Base-by-base conservation (phyloP, 2,113 vertebrate genomes). In the Pseudorasbora parva region DNA sequence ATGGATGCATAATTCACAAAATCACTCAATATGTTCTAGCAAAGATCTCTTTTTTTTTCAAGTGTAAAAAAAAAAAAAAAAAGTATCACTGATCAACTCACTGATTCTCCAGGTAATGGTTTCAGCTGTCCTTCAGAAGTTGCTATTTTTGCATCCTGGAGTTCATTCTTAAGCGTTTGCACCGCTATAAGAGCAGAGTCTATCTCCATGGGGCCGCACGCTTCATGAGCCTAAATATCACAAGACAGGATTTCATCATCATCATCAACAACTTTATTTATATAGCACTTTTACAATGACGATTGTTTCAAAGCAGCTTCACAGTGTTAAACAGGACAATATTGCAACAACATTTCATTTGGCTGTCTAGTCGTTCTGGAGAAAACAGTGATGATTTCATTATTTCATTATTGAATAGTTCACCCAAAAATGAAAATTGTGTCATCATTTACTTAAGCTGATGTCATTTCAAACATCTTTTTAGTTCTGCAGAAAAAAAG, bases 201-300 rank as follows among this genome's bases (percentile, higher is more conserved):
- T 0, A 98, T 98, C 89, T 99, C 98, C 95, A 98, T 95, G 6
- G 98, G 97, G n/a, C 98, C 97, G 85, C 97, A 99, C 2, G 97
- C 97, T 92, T 99, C 97, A 25, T 99, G 97, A 83, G 97, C 97
- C 98, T 99, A 85, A 3, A 69, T 8, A 21, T 19, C 43, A 59
- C 47, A n/a, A 21, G 9, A 41, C 64, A 21, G 19, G 8, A 68
- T 68, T 68, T 41, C n/a, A n/a, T n/a, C n/a, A n/a, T n/a, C n/a
- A n/a, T n/a, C n/a, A n/a, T n/a, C n/a, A n/a, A n/a, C n/a, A n/a
- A n/a, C n/a, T n/a, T n/a, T n/a, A n/a, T n/a, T n/a, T n/a, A n/a
- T n/a, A n/a, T n/a, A n/a, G n/a, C n/a, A n/a, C n/a, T n/a, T n/a
- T n/a, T n/a, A n/a, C n/a, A n/a, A n/a, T n/a, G n/a, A n/a, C n/a